Evolutionary conservation across 2,113 vertebrate species (phyloP), one percentile per base, ranked within the genome.

Genomic region (Macrotus californicus): DNA sequence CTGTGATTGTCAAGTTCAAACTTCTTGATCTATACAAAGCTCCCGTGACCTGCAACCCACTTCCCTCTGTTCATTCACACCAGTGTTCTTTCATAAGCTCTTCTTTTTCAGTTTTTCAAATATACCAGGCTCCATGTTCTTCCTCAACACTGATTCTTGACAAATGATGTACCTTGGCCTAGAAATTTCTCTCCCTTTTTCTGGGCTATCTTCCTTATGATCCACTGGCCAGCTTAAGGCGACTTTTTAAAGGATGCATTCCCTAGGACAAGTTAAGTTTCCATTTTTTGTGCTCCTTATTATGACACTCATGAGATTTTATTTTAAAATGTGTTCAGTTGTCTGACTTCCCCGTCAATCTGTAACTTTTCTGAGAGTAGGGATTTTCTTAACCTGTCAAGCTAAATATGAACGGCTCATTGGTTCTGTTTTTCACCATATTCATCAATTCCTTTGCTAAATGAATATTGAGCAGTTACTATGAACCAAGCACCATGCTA

Each of bases 71-170:
- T 5, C 26, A 36, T 6, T 13, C 12, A 31, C 9, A 54, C 15
- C 43, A 39, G 2, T 6, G 48, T 64, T 43, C 41, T 54, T 22
- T 41, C 34, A 43, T 7, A 43, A 36, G 24, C 34, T 48, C 6
- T 36, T 75, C 16, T 61, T 56, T 52, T 43, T 46, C 11, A 15
- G 31, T 21, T 80, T 61, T 87, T 67, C 54, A 56, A 61, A 72
- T 43, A 36, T 39, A 41, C 52, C 26, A 24, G 5, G 14, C 1
- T 84, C 24, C 41, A 1, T n/a, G 26, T 6, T 52, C 56, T 84
- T 84, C 79, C 26, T 95, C 64, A 39, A 34, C 12, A 29, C 26
- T 52, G 64, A 41, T 61, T 34, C 61, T 79, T 92, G 59, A 81
- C 43, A 69, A 61, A 56, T 9, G 4, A 13, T 59, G 48, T 61